Evolutionary conservation across 2,888 invertebrate species (phyloP).

Genomic region (Hanleya hanleyi): DNA sequence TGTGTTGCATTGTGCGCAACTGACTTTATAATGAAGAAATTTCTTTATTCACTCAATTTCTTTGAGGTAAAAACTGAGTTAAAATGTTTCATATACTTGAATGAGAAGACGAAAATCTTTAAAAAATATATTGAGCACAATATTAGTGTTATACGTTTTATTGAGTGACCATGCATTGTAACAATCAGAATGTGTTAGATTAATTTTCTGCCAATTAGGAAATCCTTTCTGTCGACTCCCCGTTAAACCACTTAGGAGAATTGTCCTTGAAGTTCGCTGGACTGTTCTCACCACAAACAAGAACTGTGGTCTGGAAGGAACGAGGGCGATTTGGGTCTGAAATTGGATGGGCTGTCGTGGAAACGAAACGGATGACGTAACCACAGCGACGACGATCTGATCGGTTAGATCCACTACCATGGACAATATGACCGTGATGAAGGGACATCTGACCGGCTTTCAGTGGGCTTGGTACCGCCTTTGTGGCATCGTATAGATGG

Average conservation of each 20-base stretch:
- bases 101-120: too few relatives aligned
- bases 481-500: slow-evolving; percentile 40
- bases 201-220: neutral
- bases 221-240: slow-evolving; percentile 3
- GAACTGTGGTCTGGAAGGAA: slow-evolving; percentile 46
- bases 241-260: slow-evolving; percentile 45
- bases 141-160: too few relatives aligned
- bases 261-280: slow-evolving; percentile 44
- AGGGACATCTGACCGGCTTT: slow-evolving; percentile 54
- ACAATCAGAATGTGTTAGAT: too few relatives aligned
- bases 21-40: too few relatives aligned
- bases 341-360: slow-evolving; percentile 46
- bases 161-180: too few relatives aligned
- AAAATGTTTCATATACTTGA: too few relatives aligned
- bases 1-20: too few relatives aligned
- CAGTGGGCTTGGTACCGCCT: slow-evolving; percentile 46
- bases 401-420: slow-evolving; percentile 55
- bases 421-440: slow-evolving; percentile 52
- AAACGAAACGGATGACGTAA: slow-evolving; percentile 53
- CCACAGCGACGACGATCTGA: slow-evolving; percentile 51
- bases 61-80: too few relatives aligned
- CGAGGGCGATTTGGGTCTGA: slow-evolving; percentile 47
- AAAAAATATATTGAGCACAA: too few relatives aligned
- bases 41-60: too few relatives aligned
- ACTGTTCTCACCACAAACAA: slow-evolving; percentile 44